Evolutionary conservation across 2,888 invertebrate species (phyloP), one percentile per base, ranked within the genome.

Genomic region (Oxyteleia sp.): DNA sequence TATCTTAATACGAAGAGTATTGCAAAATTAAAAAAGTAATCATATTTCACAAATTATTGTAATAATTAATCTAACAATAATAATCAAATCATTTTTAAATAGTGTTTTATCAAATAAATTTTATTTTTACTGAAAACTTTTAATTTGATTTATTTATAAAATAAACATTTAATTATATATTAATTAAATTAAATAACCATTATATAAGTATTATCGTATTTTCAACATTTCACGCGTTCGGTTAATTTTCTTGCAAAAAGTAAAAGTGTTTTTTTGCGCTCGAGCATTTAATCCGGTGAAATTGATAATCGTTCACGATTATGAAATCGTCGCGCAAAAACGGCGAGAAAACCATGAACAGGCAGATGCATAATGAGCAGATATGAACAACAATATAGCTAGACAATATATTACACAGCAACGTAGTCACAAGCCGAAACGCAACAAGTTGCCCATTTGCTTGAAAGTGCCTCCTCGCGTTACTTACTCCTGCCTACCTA

Each of bases 361-460:
- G 38, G 68, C 74, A 74, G 26, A 79, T 63, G 68, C 75, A 71
- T 82, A 82, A 82, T 71, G 71, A 82, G 82, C 76, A 64, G 53
- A 82, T 78, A 66, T 74, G 68, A 78, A 76, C 64, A 82, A 82
- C 76, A 78, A 78, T 82, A 72, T 49, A 72, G 51, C 72, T 66
- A 53, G 57, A 68, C 68, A 78, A 78, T 85, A 80, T 74, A 81
- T 80, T 82, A 72, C 76, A 63, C 72, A 68, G 82, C 74, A 69
- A 55, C 72, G 45, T 61, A n/a, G n/a, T n/a, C n/a, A n/a, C n/a
- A n/a, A n/a, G n/a, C n/a, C n/a, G n/a, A n/a, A n/a, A n/a, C n/a
- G n/a, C n/a, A n/a, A n/a, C n/a, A n/a, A n/a, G n/a, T n/a, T n/a
- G n/a, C n/a, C n/a, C n/a, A n/a, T n/a, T n/a, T n/a, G n/a, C n/a